Evolutionary conservation across 2,797 vertebrate species (phyloP).

Genomic region (Sebastes cheni): DNA sequence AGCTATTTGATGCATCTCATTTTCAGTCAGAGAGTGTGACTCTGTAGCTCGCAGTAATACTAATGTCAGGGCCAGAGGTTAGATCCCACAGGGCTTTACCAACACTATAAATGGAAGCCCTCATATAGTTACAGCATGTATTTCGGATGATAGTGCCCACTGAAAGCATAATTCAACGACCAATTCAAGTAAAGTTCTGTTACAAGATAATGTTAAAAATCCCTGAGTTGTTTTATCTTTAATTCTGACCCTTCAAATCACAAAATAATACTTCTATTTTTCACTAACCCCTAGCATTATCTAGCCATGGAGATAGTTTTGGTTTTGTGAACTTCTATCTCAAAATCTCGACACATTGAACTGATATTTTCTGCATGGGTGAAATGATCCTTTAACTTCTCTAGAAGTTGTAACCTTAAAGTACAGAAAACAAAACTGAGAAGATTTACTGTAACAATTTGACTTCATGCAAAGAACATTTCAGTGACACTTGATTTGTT

Average conservation of each 20-base stretch:
- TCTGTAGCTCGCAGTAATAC: slow-evolving; percentile 22
- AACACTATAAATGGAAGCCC: neutral
- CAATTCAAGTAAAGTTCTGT: neutral
- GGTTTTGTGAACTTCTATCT: neutral
- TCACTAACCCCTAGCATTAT: neutral
- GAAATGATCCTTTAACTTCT: neutral
- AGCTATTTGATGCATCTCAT: slow-evolving; percentile 35
- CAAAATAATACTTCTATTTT: neutral
- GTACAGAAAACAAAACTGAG: neutral
- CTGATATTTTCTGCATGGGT: neutral
- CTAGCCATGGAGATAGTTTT: neutral
- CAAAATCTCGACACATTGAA: neutral
- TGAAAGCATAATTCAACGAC: neutral
- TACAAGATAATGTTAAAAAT: neutral
- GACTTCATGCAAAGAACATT: neutral
- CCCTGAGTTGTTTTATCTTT: neutral
- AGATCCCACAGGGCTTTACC: slow-evolving; percentile 10
- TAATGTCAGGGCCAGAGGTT: slow-evolving; percentile 29
- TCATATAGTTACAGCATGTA: slow-evolving; percentile 10
- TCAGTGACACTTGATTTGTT: neutral
- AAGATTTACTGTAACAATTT: neutral
- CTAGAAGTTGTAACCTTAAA: neutral
- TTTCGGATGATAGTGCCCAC: neutral
- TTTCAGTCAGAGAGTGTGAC: slow-evolving; percentile 27
- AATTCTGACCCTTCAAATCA: neutral